These are phyloP conservation scores for Platycheirus albimanus DNA, from an alignment of 2,888 invertebrate species.

Conservation along the genomic window DNA sequence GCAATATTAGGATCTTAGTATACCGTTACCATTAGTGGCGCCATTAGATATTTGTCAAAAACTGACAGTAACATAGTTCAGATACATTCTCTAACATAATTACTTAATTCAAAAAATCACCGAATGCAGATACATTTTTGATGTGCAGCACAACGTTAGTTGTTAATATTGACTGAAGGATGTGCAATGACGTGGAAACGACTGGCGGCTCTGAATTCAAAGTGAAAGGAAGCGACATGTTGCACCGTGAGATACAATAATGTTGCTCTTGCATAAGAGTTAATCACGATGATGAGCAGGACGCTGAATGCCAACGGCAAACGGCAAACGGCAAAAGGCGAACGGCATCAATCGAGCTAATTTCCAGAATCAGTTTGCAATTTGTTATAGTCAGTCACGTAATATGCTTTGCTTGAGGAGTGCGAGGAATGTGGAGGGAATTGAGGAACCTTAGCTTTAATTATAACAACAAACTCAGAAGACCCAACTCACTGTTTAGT, in stretches of 20 bases:
- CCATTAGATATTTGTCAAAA: conserved; percentile 24
- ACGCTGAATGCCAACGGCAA: conserved; percentile 18
- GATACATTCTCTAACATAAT: background rate
- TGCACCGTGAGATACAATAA: conserved; percentile 24
- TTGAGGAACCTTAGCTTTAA: conserved; percentile 5
- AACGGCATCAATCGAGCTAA: conserved; percentile 43
- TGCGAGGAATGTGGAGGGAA: no score
- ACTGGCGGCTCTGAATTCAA: background rate
- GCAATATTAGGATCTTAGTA: conserved; percentile 11
- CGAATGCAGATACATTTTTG: background rate
- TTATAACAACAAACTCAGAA: background rate
- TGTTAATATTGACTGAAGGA: conserved; percentile 13
- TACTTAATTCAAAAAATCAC: conserved; percentile 2
- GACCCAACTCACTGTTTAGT: no score
- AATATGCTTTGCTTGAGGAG: background rate
- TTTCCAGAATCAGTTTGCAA: conserved; percentile 58
- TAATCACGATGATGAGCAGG: conserved; percentile 69
- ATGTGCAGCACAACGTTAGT: background rate
- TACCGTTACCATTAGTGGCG: conserved; percentile 22
- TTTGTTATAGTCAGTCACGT: conserved; percentile 52
- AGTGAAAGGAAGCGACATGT: conserved; percentile 35
- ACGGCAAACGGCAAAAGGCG: no score
- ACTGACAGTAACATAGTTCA: conserved; percentile 3
- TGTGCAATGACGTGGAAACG: conserved; percentile 11
- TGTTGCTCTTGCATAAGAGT: conserved; percentile 48